Base-by-base conservation (phyloP, 2,888 invertebrate genomes). In the Isoperla grammatica region DNA sequence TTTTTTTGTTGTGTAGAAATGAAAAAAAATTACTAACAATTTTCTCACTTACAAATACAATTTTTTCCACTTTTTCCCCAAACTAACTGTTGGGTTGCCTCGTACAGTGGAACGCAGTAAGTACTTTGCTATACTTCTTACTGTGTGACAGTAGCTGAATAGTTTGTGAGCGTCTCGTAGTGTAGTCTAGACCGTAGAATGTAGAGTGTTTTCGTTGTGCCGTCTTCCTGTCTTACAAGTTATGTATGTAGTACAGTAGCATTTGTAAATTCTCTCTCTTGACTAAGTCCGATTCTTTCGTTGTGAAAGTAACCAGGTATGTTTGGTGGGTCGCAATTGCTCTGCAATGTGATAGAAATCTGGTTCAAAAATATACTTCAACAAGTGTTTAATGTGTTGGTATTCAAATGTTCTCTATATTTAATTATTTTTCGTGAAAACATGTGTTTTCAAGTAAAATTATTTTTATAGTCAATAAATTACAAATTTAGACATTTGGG, bases 21-120 rank as follows among this genome's bases (percentile, higher is more conserved):
- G 29, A 29, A 58, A 60, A 61, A 63, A 59, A 55, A 62, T 54
- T 59, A 60, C 60, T 48, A 42, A 35, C 55, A 45, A 59, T 62
- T 62, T 63, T 65, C 61, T 63, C 65, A 65, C 64, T 65, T 63
- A 74, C 73, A 74, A 74, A 75, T 75, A 74, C 66, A 66, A 69
- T 69, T 79, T 79, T 79, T 78, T 79, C 78, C 78, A 77, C 61
- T 66, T 73, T 76, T 73, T 80, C 80, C 81, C 81, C 79, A 81
- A 80, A 81, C 81, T 82, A 59, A 61, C 83, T 83, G 80, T 79
- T 83, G 83, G 82, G 81, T 81, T 80, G 81, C 82, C 79, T 81
- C 77, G 83, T 82, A 79, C 83, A 83, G 83, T 80, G 73, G 75
- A 80, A 74, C 81, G 81, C 81, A 83, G 84, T 84, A 82, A 84